These are phyloP conservation scores for Neoniphon sammara DNA, from an alignment of 2,797 vertebrate species.

Conservation along the genomic window DNA sequence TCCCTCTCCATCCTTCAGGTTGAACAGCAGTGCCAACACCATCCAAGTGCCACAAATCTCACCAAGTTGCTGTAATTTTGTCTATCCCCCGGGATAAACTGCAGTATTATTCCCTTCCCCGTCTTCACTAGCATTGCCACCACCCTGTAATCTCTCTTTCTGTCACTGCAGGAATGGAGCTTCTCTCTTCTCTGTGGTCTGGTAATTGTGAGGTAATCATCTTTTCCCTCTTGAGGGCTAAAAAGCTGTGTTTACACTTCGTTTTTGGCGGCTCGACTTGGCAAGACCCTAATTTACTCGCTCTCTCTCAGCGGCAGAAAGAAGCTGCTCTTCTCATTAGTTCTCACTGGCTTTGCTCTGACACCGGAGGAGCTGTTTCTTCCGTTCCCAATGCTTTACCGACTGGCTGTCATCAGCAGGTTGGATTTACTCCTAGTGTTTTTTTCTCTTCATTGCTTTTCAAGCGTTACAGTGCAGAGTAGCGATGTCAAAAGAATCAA, in stretches of 20 bases:
- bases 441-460: background rate
- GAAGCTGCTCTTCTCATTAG: slow-evolving; percentile 61
- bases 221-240: slow-evolving; percentile 75
- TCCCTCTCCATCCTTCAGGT: slow-evolving; percentile 45
- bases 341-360: slow-evolving; percentile 50
- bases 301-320: slow-evolving; percentile 49
- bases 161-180: slow-evolving; percentile 70
- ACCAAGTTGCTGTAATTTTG: slow-evolving; percentile 61
- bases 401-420: slow-evolving; percentile 27
- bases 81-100: slow-evolving; percentile 56
- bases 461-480: background rate
- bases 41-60: slow-evolving; percentile 57
- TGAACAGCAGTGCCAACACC: slow-evolving; percentile 30
- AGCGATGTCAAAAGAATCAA: too few relatives aligned
- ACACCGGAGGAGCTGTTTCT: slow-evolving; percentile 5
- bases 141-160: slow-evolving; percentile 76
- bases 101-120: slow-evolving; percentile 63
- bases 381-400: slow-evolving; percentile 16
- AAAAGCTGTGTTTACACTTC: slow-evolving; percentile 78
- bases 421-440: slow-evolving; percentile 18
- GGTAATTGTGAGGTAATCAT: slow-evolving; percentile 80
- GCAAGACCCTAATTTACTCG: slow-evolving; percentile 71
- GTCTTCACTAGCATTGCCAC: slow-evolving; percentile 66
- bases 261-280: slow-evolving; percentile 70
- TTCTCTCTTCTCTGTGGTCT: slow-evolving; percentile 74